A percentile compares a stretch with the other conserved stretches of the same genome.
phyloP scores from a whole-genome alignment of 2,888 invertebrate genomes.

The Dilophus febrilis region DNA sequence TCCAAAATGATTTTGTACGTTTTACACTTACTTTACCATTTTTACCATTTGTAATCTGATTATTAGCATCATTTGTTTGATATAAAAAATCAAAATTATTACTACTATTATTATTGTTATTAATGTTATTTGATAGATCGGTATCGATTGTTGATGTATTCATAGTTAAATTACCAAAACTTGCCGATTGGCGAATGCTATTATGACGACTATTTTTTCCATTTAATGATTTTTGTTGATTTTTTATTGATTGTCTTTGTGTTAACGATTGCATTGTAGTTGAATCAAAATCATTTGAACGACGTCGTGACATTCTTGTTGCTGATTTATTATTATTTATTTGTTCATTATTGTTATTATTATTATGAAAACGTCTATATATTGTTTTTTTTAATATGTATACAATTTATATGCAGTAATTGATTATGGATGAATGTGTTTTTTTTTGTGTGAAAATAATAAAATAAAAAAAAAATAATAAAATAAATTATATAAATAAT shows the following conservation, averaged over 20 bases:
- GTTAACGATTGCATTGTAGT: constrained; percentile 4
- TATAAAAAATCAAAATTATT: constrained; percentile 24
- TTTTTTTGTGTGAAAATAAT: background rate
- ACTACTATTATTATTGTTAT: too few relatives aligned
- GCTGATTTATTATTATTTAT: background rate
- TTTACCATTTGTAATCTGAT: too few relatives aligned
- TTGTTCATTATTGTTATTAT: background rate
- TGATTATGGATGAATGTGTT: background rate
- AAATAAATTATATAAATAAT: too few relatives aligned
- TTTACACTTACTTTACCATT: constrained; percentile 54
- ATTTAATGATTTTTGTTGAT: constrained; percentile 3
- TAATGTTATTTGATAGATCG: too few relatives aligned
- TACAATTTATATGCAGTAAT: too few relatives aligned
- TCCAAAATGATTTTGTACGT: constrained; percentile 73
- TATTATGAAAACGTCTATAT: too few relatives aligned
- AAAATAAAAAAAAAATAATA: constrained; percentile 1
- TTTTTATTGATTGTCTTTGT: background rate
- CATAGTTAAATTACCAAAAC: constrained; percentile 13
- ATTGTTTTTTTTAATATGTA: too few relatives aligned
- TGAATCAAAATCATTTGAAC: background rate
- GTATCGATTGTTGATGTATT: too few relatives aligned
- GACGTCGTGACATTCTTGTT: constrained; percentile 3
- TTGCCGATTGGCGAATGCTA: constrained; percentile 16
- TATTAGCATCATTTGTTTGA: constrained; percentile 12
- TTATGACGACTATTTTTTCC: constrained; percentile 24